These are phyloP conservation scores for Sisor rabdophorus DNA, from an alignment of 2,113 vertebrate species.

Conservation along the genomic window DNA sequence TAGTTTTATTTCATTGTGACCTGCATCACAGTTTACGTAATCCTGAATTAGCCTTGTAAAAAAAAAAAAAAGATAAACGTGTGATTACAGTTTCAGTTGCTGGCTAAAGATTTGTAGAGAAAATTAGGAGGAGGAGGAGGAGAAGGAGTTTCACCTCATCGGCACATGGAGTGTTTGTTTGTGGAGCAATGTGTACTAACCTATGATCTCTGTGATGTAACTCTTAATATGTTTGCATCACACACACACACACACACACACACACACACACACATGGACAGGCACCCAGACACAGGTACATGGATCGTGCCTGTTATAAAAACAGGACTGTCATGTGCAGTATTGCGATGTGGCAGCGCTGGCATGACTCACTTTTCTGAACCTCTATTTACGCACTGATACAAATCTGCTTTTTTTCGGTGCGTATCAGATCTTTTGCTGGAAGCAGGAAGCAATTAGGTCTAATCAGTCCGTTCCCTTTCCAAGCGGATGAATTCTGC, in stretches of 20 bases:
- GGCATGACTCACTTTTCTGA: not conserved
- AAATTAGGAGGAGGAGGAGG: too few species aligned
- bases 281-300: not conserved
- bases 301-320: too few species aligned
- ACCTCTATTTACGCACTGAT: slow-evolving; percentile 10
- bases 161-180: slow-evolving; percentile 19
- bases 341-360: not conserved
- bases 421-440: slow-evolving; percentile 25
- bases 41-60: too few species aligned
- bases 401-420: not conserved
- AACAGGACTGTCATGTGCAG: too few species aligned
- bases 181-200: slow-evolving; percentile 19
- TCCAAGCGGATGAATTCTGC: not conserved
- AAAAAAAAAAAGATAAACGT: too few species aligned
- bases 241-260: not conserved
- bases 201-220: slow-evolving; percentile 32
- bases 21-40: too few species aligned
- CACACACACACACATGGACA: not conserved
- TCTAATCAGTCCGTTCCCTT: slow-evolving; percentile 9
- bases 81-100: not conserved
- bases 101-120: not conserved
- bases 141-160: slow-evolving; percentile 31
- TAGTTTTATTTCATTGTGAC: too few species aligned
- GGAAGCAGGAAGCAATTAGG: slow-evolving; percentile 22
- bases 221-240: not conserved